Percentiles rank a stretch among this genome's conserved stretches.
These are phyloP conservation scores for Cantharis rustica DNA, from an alignment of 2,888 invertebrate species.

Conservation along the genomic window DNA sequence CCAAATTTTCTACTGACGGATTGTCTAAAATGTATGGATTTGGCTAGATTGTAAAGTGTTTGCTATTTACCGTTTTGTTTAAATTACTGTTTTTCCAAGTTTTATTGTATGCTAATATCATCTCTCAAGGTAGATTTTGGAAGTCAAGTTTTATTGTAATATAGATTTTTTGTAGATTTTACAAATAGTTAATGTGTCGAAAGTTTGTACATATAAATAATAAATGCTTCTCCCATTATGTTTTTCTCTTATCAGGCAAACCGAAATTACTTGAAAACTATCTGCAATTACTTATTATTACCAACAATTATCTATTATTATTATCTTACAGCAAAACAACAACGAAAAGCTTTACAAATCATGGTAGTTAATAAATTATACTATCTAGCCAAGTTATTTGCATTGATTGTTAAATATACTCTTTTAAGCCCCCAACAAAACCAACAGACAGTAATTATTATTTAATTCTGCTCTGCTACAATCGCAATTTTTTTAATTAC, in stretches of 20 bases:
- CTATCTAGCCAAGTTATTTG: no score
- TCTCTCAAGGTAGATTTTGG: background rate
- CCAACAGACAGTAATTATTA: no score
- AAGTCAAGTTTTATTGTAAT: constrained; percentile 16
- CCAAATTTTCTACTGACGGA: constrained; percentile 10
- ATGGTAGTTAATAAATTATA: no score
- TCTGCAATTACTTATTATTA: no score
- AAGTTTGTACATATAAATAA: constrained; percentile 23
- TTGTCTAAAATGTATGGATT: constrained; percentile 16
- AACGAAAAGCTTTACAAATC: no score
- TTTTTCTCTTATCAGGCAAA: background rate
- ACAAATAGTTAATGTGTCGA: constrained; percentile 26
- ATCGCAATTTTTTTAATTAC: no score
- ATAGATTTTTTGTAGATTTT: constrained; percentile 25
- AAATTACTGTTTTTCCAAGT: background rate
- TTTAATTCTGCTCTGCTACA: no score
- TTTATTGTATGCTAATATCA: constrained; percentile 7
- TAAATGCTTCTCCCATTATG: constrained; percentile 26
- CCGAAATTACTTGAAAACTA: background rate
- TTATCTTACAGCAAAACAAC: no score
- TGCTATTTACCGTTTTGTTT: constrained; percentile 3
- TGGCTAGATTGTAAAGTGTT: constrained; percentile 8
- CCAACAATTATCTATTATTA: no score
- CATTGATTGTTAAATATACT: no score
- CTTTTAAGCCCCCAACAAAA: no score